Evolutionary conservation across 1,140 invertebrate genomes (phyloP).

Genomic region (Drosophila lacertosa): DNA sequence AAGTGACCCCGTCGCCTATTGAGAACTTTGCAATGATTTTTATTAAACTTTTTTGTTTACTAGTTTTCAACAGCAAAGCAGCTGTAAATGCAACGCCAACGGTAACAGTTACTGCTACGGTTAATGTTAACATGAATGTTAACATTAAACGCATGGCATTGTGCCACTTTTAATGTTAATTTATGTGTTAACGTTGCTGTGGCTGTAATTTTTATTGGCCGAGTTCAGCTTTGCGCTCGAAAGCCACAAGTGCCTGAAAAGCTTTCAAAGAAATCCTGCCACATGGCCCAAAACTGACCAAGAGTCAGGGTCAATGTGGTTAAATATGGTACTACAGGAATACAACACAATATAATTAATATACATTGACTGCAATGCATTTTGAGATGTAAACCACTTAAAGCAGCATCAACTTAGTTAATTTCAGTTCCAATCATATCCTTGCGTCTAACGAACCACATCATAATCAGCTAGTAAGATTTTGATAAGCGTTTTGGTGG

Average conservation of each 20-base stretch:
- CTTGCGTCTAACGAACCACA: slow-evolving; percentile 52
- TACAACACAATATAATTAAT: slow-evolving; percentile 37
- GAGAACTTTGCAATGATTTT: neutral
- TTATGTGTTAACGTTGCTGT: neutral
- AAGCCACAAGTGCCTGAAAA: slow-evolving; percentile 54
- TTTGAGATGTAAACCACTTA: slow-evolving; percentile 39
- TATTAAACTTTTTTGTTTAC: slow-evolving; percentile 11
- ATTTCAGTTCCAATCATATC: slow-evolving; percentile 55
- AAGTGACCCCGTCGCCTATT: slow-evolving; percentile 5
- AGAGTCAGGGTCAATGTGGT: neutral
- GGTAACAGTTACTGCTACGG: neutral
- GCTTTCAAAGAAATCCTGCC: slow-evolving; percentile 32
- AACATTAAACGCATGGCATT: too few species aligned
- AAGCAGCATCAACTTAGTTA: slow-evolving; percentile 32
- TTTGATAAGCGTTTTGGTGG: neutral
- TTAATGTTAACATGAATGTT: neutral
- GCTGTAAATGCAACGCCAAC: slow-evolving; percentile 11
- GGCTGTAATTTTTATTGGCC: slow-evolving; percentile 11
- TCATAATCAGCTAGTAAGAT: slow-evolving; percentile 23
- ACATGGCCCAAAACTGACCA: neutral
- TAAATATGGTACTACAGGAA: slow-evolving; percentile 44
- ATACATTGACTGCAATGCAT: slow-evolving; percentile 60
- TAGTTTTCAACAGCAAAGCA: slow-evolving; percentile 34
- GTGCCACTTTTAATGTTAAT: too few species aligned
- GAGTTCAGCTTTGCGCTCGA: slow-evolving; percentile 31